These are phyloP conservation scores for Xenus cinereus DNA, from an alignment of 2,113 vertebrate species.

Conservation along the genomic window DNA sequence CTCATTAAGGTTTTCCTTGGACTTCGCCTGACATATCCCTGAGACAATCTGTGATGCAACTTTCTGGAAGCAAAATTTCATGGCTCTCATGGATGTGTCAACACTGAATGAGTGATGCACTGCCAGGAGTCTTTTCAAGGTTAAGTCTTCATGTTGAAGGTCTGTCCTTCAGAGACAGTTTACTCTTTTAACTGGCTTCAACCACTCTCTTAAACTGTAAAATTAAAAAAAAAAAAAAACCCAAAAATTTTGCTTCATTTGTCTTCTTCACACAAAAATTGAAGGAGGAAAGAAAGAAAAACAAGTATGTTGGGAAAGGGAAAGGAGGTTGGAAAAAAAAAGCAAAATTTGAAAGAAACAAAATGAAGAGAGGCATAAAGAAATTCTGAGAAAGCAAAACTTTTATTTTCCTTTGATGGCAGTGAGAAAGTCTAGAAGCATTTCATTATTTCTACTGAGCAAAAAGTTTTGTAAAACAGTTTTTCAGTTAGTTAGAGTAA, in stretches of 20 bases:
- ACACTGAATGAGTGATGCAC: neutral
- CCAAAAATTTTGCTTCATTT: neutral
- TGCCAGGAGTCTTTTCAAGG: neutral
- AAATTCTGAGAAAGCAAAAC: neutral
- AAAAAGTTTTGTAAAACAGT: neutral
- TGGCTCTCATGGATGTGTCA: neutral
- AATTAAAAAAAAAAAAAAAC: neutral
- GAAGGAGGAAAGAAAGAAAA: neutral
- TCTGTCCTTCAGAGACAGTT: neutral
- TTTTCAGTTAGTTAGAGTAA: neutral
- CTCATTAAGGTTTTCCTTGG: neutral
- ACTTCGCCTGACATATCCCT: neutral
- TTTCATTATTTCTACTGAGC: neutral
- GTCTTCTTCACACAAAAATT: neutral
- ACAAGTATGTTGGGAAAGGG: neutral
- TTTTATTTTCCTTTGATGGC: neutral
- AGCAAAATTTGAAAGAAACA: neutral
- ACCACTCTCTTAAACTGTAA: neutral
- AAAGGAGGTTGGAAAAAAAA: neutral
- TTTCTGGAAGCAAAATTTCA: neutral
- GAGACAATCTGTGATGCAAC: neutral
- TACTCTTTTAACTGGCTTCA: neutral
- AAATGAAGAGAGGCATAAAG: neutral
- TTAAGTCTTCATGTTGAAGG: neutral
- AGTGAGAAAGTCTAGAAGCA: neutral